These are phyloP conservation scores for Patiria pectinifera DNA, from an alignment of 53 echinoderm and acorn worm species.

Conservation along the genomic window DNA sequence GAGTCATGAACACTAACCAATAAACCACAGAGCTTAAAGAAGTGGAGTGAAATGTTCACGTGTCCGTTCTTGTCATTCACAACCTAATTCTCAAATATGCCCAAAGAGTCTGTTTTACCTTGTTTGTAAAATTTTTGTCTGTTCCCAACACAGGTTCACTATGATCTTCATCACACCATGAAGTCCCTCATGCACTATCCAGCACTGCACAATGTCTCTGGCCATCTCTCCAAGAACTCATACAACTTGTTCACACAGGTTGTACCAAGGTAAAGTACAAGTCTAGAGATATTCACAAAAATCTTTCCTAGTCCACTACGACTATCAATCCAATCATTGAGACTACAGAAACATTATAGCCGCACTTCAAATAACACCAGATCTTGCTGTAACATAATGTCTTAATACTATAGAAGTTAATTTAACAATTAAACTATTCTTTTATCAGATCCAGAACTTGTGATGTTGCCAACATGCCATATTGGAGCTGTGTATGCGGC, in stretches of 20 bases:
- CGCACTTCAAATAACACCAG: too few species aligned
- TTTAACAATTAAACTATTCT: not conserved
- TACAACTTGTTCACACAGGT: conserved; percentile 81
- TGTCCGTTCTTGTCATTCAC: too few species aligned
- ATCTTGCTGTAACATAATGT: too few species aligned
- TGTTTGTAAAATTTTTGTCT: not conserved
- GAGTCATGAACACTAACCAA: too few species aligned
- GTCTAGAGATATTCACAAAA: not conserved
- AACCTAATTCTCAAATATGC: too few species aligned
- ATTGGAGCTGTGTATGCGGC: conserved; percentile 86
- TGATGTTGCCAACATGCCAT: conserved; percentile 69
- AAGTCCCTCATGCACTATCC: conserved; percentile 89
- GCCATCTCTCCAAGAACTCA: conserved; percentile 67
- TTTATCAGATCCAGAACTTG: conserved; percentile 71
- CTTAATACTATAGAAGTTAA: too few species aligned
- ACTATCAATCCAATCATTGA: too few species aligned
- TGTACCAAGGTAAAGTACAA: conserved; percentile 67
- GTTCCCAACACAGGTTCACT: conserved; percentile 76
- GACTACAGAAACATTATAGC: too few species aligned
- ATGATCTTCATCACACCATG: conserved; percentile 89
- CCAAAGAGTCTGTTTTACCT: too few species aligned
- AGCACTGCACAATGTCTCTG: conserved; percentile 68
- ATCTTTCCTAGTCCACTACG: too few species aligned
- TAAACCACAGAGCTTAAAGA: too few species aligned
- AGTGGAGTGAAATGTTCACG: too few species aligned